Conservation (phyloP, 2,113 vertebrate genomes). For the Oryzias melastigma region DNA sequence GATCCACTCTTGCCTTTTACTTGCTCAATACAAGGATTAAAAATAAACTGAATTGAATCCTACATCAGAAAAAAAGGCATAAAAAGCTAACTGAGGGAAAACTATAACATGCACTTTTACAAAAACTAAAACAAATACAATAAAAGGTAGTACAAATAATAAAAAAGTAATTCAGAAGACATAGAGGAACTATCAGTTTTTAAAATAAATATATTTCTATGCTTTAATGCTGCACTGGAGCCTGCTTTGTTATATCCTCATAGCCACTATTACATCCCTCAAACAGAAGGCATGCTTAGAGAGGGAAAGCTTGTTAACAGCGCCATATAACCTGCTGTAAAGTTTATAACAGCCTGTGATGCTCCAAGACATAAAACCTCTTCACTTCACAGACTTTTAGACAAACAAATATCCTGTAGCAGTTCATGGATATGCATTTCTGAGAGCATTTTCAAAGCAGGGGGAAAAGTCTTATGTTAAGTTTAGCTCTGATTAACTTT, state of each 20-base stretch:
- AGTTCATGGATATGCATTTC: conserved; percentile 11
- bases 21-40: too few species aligned
- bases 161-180: too few species aligned
- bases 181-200: too few species aligned
- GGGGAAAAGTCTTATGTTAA: conserved; percentile 42
- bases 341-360: conserved; percentile 2
- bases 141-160: too few species aligned
- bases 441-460: conserved; percentile 24
- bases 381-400: conserved; percentile 12
- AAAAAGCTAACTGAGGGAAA: too few species aligned
- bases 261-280: not conserved
- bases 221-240: not conserved
- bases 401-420: conserved; percentile 23
- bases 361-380: conserved; percentile 1
- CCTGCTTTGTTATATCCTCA: not conserved
- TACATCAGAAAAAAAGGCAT: too few species aligned
- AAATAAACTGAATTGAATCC: too few species aligned
- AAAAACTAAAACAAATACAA: too few species aligned
- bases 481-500: conserved; percentile 63
- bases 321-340: not conserved
- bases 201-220: too few species aligned
- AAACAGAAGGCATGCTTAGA: not conserved
- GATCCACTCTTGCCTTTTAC: too few species aligned
- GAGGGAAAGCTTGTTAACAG: not conserved
- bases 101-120: too few species aligned